Conservation (phyloP, 1,140 invertebrate species). For the Drosophila obscura region DNA sequence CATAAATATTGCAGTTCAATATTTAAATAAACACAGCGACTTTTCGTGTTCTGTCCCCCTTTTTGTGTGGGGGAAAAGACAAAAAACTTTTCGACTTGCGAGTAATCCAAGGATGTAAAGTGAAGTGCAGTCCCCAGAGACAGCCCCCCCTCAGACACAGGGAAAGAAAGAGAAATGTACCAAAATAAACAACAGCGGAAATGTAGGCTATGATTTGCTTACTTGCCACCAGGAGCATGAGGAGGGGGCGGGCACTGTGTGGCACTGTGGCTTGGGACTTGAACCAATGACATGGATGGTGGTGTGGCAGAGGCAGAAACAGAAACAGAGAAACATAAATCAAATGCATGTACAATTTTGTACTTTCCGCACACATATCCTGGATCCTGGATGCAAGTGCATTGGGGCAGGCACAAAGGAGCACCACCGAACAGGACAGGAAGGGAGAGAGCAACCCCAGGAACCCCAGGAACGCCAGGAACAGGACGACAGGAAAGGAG, state of each 20-base stretch:
- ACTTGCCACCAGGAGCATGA: conserved; percentile 52
- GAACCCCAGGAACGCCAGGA: neutral
- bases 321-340: conserved; percentile 63
- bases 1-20: conserved; percentile 49
- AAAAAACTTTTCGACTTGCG: conserved; percentile 35
- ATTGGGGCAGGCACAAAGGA: conserved; percentile 53
- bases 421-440: too few species aligned
- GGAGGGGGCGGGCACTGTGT: neutral
- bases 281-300: conserved; percentile 46
- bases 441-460: too few species aligned
- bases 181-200: conserved; percentile 74
- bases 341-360: conserved; percentile 81
- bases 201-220: conserved; percentile 81
- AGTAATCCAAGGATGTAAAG: conserved; percentile 31
- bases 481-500: conserved; percentile 20
- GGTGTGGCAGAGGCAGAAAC: conserved; percentile 34
- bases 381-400: conserved; percentile 69
- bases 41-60: neutral
- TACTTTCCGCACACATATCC: conserved; percentile 81
- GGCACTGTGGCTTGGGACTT: conserved; percentile 27
- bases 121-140: conserved; percentile 37
- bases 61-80: neutral
- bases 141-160: conserved; percentile 4
- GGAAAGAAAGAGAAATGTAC: conserved; percentile 41
- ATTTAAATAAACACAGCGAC: conserved; percentile 43